Conservation (phyloP, 2,113 vertebrate genomes). For the Girardinichthys multiradiatus region DNA sequence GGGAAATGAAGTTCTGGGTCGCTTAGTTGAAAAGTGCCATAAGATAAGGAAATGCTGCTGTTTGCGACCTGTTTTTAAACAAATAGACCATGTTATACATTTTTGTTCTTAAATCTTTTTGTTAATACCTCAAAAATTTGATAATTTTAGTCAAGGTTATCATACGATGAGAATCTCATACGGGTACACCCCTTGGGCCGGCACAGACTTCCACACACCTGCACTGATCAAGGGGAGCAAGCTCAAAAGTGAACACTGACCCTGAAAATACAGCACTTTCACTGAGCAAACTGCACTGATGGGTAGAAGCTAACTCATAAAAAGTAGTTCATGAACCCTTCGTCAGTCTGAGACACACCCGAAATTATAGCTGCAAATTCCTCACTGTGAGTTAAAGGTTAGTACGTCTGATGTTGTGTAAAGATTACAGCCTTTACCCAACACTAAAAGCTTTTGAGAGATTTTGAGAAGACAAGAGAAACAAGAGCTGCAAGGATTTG, state of each 20-base stretch:
- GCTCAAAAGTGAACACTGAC: slow-evolving; percentile 48
- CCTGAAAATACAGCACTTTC: slow-evolving; percentile 35
- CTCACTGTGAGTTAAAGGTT: slow-evolving; percentile 39
- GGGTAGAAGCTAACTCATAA: slow-evolving; percentile 9
- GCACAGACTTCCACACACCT: slow-evolving; percentile 14
- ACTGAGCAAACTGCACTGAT: slow-evolving; percentile 9
- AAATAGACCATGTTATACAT: too few species aligned
- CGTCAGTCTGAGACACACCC: slow-evolving; percentile 28
- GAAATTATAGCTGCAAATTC: slow-evolving; percentile 37
- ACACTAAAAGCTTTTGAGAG: slow-evolving; percentile 6
- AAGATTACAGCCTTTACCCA: slow-evolving; percentile 28
- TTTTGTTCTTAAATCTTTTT: not conserved
- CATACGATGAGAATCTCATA: not conserved
- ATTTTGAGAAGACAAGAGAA: slow-evolving; percentile 16
- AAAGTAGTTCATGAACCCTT: not conserved
- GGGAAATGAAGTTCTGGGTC: too few species aligned
- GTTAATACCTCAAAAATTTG: not conserved
- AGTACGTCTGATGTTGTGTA: slow-evolving; percentile 19
- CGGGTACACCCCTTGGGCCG: not conserved
- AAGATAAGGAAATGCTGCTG: too few species aligned
- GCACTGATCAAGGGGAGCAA: slow-evolving; percentile 40
- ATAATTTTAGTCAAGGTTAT: not conserved
- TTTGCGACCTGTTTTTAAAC: too few species aligned
- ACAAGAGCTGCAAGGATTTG: not conserved
- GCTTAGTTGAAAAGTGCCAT: too few species aligned